Evolutionary conservation across 2,888 invertebrate species (phyloP).

Genomic region (Philereme transversata): DNA sequence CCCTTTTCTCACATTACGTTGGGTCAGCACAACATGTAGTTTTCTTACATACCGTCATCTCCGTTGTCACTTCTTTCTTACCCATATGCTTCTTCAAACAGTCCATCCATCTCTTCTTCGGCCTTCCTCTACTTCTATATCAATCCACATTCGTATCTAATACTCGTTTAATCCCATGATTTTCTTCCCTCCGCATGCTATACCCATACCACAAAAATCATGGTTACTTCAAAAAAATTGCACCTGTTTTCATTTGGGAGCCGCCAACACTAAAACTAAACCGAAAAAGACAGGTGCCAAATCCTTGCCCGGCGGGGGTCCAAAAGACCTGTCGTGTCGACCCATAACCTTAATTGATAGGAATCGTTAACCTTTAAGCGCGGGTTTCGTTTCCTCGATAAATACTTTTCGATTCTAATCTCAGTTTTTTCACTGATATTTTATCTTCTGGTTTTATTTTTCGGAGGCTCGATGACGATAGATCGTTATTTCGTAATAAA

Average conservation of each 20-base stretch:
- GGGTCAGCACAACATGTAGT: too few species aligned
- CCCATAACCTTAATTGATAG: constrained; percentile 84
- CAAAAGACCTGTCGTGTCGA: constrained; percentile 64
- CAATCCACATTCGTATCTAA: too few species aligned
- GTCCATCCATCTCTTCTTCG: too few species aligned
- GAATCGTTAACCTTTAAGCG: constrained; percentile 82
- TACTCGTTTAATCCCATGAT: too few species aligned
- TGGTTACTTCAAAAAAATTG: constrained; percentile 56
- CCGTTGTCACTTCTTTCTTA: too few species aligned
- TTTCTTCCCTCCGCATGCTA: too few species aligned
- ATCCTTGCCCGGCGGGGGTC: constrained; percentile 77
- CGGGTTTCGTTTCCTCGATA: constrained; percentile 76
- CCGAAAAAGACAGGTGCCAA: constrained; percentile 75
- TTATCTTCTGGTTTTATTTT: constrained; percentile 78
- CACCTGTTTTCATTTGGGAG: constrained; percentile 74
- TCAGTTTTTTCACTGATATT: constrained; percentile 72
- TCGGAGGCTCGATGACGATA: constrained; percentile 75
- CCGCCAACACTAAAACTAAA: constrained; percentile 71
- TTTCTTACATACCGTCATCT: too few species aligned
- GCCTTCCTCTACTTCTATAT: too few species aligned
- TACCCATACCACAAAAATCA: constrained; percentile 20
- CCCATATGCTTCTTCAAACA: too few species aligned
- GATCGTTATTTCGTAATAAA: constrained; percentile 81
- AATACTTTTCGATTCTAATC: constrained; percentile 79
- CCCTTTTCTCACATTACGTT: too few species aligned